Conservation (phyloP, 2,797 vertebrate genomes). For the Acanthopagrus latus region DNA sequence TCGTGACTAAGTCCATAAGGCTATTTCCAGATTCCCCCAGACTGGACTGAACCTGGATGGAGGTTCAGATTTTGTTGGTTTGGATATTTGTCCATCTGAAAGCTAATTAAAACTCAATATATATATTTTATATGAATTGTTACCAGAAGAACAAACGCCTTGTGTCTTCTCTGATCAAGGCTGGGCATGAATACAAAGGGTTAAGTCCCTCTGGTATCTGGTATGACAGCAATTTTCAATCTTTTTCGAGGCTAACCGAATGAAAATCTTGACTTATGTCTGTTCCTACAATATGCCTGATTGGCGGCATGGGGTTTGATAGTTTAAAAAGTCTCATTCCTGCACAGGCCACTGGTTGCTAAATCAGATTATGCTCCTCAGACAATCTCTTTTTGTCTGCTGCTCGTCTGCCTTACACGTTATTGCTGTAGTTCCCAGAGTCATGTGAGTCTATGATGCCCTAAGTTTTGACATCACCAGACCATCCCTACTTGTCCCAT, state of each 20-base stretch:
- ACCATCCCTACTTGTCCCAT: constrained; percentile 63
- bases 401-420: constrained; percentile 72
- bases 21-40: constrained; percentile 75
- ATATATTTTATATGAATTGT: constrained; percentile 22
- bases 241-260: constrained; percentile 67
- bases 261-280: constrained; percentile 77
- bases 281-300: constrained; percentile 74
- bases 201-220: constrained; percentile 49
- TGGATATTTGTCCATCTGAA: constrained; percentile 18
- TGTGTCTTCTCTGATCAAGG: constrained; percentile 36
- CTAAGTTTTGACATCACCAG: constrained; percentile 61
- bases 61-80: constrained; percentile 57
- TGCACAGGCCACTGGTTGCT: constrained; percentile 65
- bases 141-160: constrained; percentile 23
- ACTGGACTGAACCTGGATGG: constrained; percentile 63
- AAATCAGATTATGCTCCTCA: constrained; percentile 82
- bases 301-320: constrained; percentile 77
- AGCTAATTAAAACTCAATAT: constrained; percentile 32
- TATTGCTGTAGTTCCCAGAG: constrained; percentile 79
- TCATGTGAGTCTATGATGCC: constrained; percentile 78
- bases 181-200: constrained; percentile 33
- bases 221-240: constrained; percentile 74
- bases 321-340: constrained; percentile 74
- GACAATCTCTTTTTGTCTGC: constrained; percentile 81
- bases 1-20: constrained; percentile 71